phyloP scores from a whole-genome alignment of 2,888 invertebrate species.

The Steinernema carpocapsae region DNA sequence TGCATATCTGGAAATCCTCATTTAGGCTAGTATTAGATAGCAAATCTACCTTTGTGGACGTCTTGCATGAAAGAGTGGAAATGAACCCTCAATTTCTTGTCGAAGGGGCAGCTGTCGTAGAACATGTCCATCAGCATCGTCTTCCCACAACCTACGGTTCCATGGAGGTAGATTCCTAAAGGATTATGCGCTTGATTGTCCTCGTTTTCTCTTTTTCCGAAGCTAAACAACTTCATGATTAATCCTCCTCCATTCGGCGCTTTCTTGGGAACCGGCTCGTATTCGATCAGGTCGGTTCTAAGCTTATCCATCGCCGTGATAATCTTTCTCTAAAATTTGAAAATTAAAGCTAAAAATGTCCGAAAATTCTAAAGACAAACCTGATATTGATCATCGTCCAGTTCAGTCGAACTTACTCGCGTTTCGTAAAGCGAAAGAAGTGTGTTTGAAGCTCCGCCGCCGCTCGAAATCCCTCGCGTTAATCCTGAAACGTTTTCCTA shows the following conservation, averaged over 20 bases:
- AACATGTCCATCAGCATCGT: conserved; percentile 99
- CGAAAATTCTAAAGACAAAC: background rate
- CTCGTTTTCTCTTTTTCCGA: conserved; percentile 26
- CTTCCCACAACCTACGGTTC: conserved; percentile 87
- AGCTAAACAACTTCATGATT: conserved; percentile 40
- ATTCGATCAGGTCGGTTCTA: conserved; percentile 44
- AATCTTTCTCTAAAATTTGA: conserved; percentile 49
- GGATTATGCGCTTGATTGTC: conserved; percentile 70
- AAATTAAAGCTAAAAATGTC: conserved; percentile 1
- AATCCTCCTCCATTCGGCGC: conserved; percentile 32
- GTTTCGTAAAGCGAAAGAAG: conserved; percentile 4
- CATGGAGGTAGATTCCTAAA: conserved; percentile 85
- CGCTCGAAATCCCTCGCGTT: conserved; percentile 7
- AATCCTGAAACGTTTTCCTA: conserved; percentile 9
- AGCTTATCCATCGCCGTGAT: conserved; percentile 52
- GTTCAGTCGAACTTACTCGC: conserved; percentile 20
- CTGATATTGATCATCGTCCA: conserved; percentile 37
- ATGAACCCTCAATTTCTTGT: conserved; percentile 79
- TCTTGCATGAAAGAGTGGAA: conserved; percentile 97
- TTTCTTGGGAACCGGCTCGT: conserved; percentile 38
- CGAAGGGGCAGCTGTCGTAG: conserved; percentile 78
- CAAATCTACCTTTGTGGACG: conserved; percentile 81
- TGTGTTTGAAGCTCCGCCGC: conserved; percentile 16
- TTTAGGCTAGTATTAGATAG: background rate
- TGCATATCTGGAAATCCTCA: conserved; percentile 77